phyloP scores from a whole-genome alignment of 2,888 invertebrate species.

The Drosophila buzzatii region DNA sequence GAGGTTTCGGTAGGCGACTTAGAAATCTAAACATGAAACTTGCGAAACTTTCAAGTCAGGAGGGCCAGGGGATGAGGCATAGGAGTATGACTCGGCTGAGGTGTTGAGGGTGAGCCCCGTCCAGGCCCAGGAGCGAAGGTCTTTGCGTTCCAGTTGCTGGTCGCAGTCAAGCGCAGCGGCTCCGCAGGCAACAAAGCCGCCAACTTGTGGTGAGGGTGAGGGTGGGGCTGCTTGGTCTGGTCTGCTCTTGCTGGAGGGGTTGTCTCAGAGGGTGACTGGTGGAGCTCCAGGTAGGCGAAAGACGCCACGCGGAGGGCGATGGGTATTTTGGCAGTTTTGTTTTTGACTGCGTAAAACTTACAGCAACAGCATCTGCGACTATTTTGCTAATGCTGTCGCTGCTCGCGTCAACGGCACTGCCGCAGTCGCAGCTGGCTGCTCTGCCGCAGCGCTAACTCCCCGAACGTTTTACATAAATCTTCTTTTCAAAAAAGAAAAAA shows the following conservation, averaged over 20 bases:
- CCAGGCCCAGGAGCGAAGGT: slow-evolving; percentile 25
- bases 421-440: slow-evolving; percentile 40
- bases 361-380: slow-evolving; percentile 81
- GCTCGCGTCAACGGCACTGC: slow-evolving; percentile 22
- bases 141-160: slow-evolving; percentile 27
- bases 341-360: slow-evolving; percentile 72
- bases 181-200: slow-evolving; percentile 34
- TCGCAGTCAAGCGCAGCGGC: slow-evolving; percentile 47
- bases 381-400: slow-evolving; percentile 48
- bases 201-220: slow-evolving; percentile 37
- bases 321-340: slow-evolving; percentile 60
- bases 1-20: slow-evolving; percentile 51
- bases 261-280: slow-evolving; percentile 8
- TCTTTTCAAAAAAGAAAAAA: slow-evolving; percentile 84
- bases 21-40: slow-evolving; percentile 78
- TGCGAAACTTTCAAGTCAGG: slow-evolving; percentile 32
- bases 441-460: slow-evolving; percentile 40
- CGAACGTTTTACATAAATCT: slow-evolving; percentile 84
- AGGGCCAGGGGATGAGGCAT: neutral
- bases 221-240: neutral
- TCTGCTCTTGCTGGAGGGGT: neutral
- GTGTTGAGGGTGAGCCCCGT: slow-evolving; percentile 14
- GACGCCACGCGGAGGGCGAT: neutral
- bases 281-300: slow-evolving; percentile 45
- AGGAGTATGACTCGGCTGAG: neutral